A percentile compares a stretch with the other conserved stretches of the same genome.
These are phyloP conservation scores for Hydropotes inermis DNA, from an alignment of 2,113 vertebrate genomes.

Conservation along the genomic window DNA sequence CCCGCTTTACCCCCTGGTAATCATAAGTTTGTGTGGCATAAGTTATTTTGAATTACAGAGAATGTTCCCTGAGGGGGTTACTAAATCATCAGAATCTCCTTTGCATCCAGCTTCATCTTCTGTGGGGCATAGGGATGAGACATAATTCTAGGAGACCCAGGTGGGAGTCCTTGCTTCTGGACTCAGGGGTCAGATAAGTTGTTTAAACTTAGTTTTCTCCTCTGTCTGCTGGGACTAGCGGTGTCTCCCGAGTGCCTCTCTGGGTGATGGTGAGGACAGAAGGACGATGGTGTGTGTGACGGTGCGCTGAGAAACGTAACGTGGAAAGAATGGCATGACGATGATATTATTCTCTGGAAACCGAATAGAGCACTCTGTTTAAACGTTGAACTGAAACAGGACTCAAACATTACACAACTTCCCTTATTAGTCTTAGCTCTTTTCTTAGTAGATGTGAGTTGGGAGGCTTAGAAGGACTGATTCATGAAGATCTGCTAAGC, in stretches of 20 bases:
- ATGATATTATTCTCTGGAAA: not conserved
- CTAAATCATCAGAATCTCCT: not conserved
- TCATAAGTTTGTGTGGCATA: not conserved
- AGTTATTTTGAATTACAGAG: not conserved
- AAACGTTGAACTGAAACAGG: not conserved
- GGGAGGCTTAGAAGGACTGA: not conserved
- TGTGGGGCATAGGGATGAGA: not conserved
- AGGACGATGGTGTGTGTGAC: not conserved
- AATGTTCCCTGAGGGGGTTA: not conserved
- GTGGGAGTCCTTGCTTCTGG: not conserved
- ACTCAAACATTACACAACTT: not conserved
- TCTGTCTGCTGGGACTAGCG: not conserved
- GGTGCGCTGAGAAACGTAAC: not conserved
- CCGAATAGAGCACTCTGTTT: accelerated
- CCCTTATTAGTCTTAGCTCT: not conserved
- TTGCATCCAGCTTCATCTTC: not conserved
- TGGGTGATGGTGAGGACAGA: not conserved
- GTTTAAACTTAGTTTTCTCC: not conserved
- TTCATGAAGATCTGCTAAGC: not conserved
- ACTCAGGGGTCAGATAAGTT: not conserved
- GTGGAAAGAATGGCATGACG: not conserved
- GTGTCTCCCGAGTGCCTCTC: not conserved
- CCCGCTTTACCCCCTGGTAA: not conserved
- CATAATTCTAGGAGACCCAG: not conserved
- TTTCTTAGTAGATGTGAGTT: not conserved